Percentiles rank a stretch among this genome's conserved stretches.
Evolutionary conservation across 2,888 invertebrate species (phyloP).

Genomic region (Andrena flavipes): DNA sequence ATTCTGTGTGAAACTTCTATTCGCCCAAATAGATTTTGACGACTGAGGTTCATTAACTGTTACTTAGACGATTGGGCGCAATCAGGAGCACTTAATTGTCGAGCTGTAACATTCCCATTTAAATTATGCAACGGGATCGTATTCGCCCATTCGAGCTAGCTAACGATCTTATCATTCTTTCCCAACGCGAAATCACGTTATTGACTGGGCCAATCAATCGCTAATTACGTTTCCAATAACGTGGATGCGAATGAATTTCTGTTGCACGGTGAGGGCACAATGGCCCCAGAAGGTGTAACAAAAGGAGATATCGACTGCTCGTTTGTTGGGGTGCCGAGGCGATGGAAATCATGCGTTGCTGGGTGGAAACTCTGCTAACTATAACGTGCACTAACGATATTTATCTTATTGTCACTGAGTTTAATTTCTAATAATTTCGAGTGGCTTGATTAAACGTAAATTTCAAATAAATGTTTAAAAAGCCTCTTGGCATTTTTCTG

Average conservation of each 20-base stretch:
- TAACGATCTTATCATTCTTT: constrained; percentile 27
- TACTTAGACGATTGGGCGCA: neutral
- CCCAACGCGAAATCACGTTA: constrained; percentile 9
- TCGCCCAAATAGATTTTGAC: neutral
- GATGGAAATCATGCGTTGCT: constrained; percentile 46
- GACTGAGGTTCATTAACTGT: neutral
- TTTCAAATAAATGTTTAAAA: too few species aligned
- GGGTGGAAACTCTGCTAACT: neutral
- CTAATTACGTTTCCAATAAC: constrained; percentile 59
- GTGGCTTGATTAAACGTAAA: too few species aligned
- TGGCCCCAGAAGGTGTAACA: constrained; percentile 47
- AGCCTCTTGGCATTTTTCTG: too few species aligned
- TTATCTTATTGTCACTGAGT: constrained; percentile 8
- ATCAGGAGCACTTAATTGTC: constrained; percentile 9
- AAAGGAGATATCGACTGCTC: constrained; percentile 52
- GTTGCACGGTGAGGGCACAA: constrained; percentile 48
- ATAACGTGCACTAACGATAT: neutral
- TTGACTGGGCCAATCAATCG: constrained; percentile 36
- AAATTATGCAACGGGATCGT: constrained; percentile 1
- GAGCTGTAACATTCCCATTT: constrained; percentile 2
- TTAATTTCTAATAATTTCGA: neutral
- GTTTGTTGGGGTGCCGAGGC: constrained; percentile 63
- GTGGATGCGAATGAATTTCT: constrained; percentile 42
- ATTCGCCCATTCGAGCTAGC: neutral
- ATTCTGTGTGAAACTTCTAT: neutral